Conservation (phyloP, 2,113 vertebrate species). For the Sterna hirundo region DNA sequence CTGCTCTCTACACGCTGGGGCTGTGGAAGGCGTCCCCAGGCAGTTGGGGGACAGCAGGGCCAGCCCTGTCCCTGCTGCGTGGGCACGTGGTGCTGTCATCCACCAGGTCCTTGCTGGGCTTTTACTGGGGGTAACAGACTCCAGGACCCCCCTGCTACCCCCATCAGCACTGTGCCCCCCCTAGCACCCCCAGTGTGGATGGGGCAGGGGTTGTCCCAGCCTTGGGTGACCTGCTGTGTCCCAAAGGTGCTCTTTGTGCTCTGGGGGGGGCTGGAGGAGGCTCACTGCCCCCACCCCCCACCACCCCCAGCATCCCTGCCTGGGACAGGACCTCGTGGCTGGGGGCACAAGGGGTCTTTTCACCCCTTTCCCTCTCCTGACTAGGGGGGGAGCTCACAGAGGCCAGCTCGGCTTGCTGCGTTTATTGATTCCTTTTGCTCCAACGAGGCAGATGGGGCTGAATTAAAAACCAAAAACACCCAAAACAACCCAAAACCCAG, state of each 20-base stretch:
- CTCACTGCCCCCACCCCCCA: background rate
- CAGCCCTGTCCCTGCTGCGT: fast-evolving
- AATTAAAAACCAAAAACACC: constrained; percentile 39
- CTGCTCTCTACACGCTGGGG: background rate
- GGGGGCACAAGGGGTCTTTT: background rate
- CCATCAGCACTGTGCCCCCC: background rate
- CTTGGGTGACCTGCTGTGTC: background rate
- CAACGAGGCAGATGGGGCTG: constrained; percentile 28
- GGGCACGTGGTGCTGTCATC: fast-evolving
- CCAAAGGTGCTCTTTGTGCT: background rate
- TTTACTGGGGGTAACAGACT: background rate
- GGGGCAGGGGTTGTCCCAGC: background rate
- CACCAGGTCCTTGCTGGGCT: fast-evolving
- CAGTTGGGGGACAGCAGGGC: background rate
- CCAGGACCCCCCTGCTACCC: background rate
- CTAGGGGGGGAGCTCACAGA: background rate
- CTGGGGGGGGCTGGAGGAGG: background rate
- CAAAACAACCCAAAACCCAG: background rate
- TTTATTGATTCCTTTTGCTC: constrained; percentile 62
- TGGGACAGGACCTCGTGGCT: fast-evolving
- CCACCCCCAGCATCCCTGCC: background rate
- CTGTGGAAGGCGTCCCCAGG: background rate
- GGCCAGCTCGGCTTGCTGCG: background rate
- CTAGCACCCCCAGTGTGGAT: too few relatives aligned
- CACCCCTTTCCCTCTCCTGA: background rate